Evolutionary conservation across 2,797 vertebrate genomes (phyloP).

Genomic region (Epinephelus awoara): DNA sequence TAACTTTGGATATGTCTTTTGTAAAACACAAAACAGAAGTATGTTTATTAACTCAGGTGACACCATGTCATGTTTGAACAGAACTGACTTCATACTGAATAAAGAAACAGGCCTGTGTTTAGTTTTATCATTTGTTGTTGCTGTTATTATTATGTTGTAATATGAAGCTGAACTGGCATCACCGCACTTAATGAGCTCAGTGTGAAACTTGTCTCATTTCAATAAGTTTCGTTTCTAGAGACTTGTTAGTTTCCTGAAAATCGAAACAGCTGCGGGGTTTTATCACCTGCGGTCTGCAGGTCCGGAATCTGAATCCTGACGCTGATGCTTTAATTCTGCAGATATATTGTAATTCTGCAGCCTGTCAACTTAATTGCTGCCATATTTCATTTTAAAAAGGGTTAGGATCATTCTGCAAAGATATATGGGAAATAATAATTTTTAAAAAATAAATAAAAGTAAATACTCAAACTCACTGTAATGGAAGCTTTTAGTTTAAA

Average conservation of each 20-base stretch:
- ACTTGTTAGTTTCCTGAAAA: background rate
- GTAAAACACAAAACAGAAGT: too few relatives aligned
- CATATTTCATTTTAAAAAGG: background rate
- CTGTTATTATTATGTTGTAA: background rate
- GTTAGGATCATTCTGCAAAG: too few relatives aligned
- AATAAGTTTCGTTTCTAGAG: constrained; percentile 9
- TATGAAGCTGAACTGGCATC: background rate
- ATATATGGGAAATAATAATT: background rate
- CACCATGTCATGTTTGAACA: too few relatives aligned
- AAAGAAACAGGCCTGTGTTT: too few relatives aligned
- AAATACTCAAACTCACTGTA: background rate
- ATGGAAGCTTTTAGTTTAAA: background rate
- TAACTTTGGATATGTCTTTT: too few relatives aligned
- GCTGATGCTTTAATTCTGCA: background rate
- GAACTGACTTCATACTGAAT: too few relatives aligned
- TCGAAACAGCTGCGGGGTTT: accelerated
- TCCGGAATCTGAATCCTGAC: too few relatives aligned
- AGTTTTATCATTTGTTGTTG: background rate
- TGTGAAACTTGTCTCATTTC: background rate
- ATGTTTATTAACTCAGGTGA: too few relatives aligned
- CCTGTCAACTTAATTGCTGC: accelerated
- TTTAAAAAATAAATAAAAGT: too few relatives aligned
- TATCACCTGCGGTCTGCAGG: background rate
- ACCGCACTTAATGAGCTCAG: too few relatives aligned
- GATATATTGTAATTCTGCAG: background rate